A percentile compares a stretch with the other conserved stretches of the same genome.
phyloP scores from a whole-genome alignment of 1,140 invertebrate genomes.

The Diorhabda sublineata region DNA sequence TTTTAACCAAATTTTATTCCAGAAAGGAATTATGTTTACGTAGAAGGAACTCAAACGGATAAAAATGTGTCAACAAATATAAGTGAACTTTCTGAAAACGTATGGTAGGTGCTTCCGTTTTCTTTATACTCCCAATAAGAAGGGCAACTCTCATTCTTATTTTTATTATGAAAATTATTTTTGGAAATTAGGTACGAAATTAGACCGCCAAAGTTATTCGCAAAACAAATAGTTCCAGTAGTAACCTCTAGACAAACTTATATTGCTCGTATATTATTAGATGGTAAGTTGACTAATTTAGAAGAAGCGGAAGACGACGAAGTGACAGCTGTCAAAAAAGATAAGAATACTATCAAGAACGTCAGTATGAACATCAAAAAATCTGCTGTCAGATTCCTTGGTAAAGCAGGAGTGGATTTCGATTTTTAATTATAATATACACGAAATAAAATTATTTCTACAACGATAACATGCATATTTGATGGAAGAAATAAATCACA shows the following conservation, averaged over 20 bases:
- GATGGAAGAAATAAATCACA: too few relatives aligned
- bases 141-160: too few relatives aligned
- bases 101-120: not conserved
- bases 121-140: too few relatives aligned
- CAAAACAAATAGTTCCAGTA: not conserved
- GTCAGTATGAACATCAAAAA: slow-evolving; percentile 14
- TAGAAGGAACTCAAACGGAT: slow-evolving; percentile 10
- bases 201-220: slow-evolving; percentile 2
- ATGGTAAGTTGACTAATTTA: slow-evolving; percentile 3
- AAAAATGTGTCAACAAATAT: not conserved
- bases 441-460: too few relatives aligned
- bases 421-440: not conserved
- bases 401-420: slow-evolving; percentile 4
- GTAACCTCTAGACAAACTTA: slow-evolving; percentile 8
- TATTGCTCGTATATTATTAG: slow-evolving; percentile 3
- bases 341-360: slow-evolving; percentile 6
- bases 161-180: too few relatives aligned
- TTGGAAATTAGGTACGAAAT: not conserved
- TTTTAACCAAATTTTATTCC: not conserved
- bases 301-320: not conserved
- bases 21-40: slow-evolving; percentile 6
- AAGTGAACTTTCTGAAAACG: not conserved
- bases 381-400: slow-evolving; percentile 12
- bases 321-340: not conserved
- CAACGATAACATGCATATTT: too few relatives aligned